These are phyloP conservation scores for Drosophila hamatofila DNA, from an alignment of 2,888 invertebrate species.

Conservation along the genomic window DNA sequence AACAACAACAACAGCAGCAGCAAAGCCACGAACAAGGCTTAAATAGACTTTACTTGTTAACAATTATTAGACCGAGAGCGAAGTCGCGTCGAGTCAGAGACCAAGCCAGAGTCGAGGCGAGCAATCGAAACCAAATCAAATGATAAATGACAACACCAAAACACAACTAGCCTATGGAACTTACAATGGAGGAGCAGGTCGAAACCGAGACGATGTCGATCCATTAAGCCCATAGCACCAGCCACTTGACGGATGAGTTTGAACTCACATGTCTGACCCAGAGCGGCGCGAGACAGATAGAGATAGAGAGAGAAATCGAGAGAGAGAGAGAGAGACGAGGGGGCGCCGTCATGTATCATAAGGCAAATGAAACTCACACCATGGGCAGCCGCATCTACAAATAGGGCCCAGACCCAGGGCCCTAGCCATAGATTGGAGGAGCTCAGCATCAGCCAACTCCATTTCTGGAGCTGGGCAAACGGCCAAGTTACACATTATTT, in stretches of 20 bases:
- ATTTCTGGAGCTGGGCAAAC: slow-evolving; percentile 64
- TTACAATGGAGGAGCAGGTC: slow-evolving; percentile 54
- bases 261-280: slow-evolving; percentile 84
- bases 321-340: slow-evolving; percentile 8
- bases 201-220: slow-evolving; percentile 69
- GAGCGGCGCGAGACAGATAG: slow-evolving; percentile 34
- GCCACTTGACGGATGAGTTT: slow-evolving; percentile 84
- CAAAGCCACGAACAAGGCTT: slow-evolving; percentile 73
- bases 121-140: slow-evolving; percentile 82
- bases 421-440: slow-evolving; percentile 28
- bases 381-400: slow-evolving; percentile 58
- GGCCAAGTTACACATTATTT: slow-evolving; percentile 77
- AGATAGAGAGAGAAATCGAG: slow-evolving; percentile 11
- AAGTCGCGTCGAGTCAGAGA: slow-evolving; percentile 2
- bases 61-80: slow-evolving; percentile 73
- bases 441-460: slow-evolving; percentile 50
- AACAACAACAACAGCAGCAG: slow-evolving; percentile 40
- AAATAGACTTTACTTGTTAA: slow-evolving; percentile 84
- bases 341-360: slow-evolving; percentile 67
- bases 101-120: slow-evolving; percentile 27
- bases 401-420: slow-evolving; percentile 43
- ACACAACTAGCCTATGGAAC: slow-evolving; percentile 74
- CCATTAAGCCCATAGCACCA: slow-evolving; percentile 77
- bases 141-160: slow-evolving; percentile 83
- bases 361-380: slow-evolving; percentile 76